Conservation (phyloP, 2,113 vertebrate species). For the Eupsittula cactorum region DNA sequence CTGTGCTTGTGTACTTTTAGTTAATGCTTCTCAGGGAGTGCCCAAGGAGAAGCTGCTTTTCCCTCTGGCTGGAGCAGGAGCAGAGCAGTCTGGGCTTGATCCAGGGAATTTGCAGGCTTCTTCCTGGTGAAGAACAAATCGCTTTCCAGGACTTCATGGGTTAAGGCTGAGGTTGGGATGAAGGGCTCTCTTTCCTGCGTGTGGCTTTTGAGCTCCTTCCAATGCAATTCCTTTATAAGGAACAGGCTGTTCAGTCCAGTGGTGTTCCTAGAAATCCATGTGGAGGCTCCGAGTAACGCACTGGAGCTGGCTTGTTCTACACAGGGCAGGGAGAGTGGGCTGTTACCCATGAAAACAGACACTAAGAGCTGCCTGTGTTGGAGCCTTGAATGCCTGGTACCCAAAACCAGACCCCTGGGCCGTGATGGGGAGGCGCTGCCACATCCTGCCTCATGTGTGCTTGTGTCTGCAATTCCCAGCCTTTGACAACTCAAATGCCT, state of each 20-base stretch:
- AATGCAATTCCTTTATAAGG: background rate
- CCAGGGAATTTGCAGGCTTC: background rate
- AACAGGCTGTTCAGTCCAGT: background rate
- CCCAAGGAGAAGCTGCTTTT: background rate
- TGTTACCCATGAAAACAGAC: background rate
- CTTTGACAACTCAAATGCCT: fast-evolving
- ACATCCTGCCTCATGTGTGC: fast-evolving
- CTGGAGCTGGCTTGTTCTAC: background rate
- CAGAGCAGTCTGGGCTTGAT: background rate
- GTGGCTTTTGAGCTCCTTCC: background rate
- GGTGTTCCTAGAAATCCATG: background rate
- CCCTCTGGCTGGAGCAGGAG: background rate
- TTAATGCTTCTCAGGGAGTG: background rate
- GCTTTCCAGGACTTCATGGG: background rate
- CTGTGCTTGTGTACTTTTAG: background rate
- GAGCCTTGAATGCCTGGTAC: background rate
- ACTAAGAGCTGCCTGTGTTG: fast-evolving
- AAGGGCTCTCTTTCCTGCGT: background rate
- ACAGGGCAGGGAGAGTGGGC: background rate
- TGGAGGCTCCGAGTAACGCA: fast-evolving
- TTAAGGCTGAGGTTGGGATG: background rate
- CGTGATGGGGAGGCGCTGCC: fast-evolving
- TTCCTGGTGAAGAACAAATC: fast-evolving
- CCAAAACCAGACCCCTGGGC: background rate
- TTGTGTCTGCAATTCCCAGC: background rate